These are phyloP conservation scores for Decapterus maruadsi DNA, from an alignment of 2,797 vertebrate species.

Conservation along the genomic window DNA sequence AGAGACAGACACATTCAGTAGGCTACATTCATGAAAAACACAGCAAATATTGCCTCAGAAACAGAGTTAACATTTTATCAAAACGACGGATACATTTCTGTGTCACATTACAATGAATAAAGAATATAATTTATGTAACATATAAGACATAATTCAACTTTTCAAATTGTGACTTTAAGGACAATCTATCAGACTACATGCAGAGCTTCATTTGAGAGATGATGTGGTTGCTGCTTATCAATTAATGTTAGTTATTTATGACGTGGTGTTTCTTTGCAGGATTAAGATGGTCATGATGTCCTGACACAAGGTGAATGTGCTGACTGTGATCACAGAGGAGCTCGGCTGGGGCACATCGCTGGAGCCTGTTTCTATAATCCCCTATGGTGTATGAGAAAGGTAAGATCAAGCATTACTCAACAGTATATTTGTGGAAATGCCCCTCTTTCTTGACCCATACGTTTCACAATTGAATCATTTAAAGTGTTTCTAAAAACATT, in stretches of 20 bases:
- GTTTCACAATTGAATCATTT: not conserved
- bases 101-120: not conserved
- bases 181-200: not conserved
- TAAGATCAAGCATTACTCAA: not conserved
- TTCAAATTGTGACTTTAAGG: not conserved
- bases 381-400: not conserved
- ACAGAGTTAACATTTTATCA: not conserved
- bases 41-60: conserved; percentile 11
- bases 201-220: not conserved
- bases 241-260: not conserved
- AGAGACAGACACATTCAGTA: conserved; percentile 20
- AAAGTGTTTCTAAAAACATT: not conserved
- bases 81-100: not conserved
- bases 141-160: not conserved
- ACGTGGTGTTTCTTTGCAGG: conserved; percentile 3
- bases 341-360: not conserved
- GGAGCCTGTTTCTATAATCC: not conserved
- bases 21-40: not conserved
- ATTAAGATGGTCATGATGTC: not conserved
- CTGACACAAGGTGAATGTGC: not conserved
- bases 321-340: not conserved
- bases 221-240: not conserved
- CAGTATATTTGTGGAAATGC: not conserved
- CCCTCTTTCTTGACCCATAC: not conserved
- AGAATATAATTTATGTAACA: not conserved